Percentiles rank a stretch among this genome's conserved stretches.
Evolutionary conservation across 35 echinoderm and acorn worm genomes (phyloP).

Genomic region (Apostichopus japonicus): DNA sequence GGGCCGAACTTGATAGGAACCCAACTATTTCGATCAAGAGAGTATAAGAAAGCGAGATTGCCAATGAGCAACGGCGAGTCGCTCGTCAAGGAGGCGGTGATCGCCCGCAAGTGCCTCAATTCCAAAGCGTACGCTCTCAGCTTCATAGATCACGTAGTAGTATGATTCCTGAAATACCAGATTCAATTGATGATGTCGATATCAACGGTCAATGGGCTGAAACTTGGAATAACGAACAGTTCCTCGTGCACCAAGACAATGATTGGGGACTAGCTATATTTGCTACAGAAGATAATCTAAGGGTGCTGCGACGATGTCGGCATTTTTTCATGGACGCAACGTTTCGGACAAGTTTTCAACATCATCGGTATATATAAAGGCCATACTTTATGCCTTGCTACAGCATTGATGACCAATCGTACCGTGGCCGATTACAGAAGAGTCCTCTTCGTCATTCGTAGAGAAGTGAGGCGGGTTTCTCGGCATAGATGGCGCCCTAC

Average conservation of each 20-base stretch:
- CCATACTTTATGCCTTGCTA: neutral
- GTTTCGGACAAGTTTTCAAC: slow-evolving; percentile 25
- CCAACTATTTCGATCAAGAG: neutral
- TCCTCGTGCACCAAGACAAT: slow-evolving; percentile 49
- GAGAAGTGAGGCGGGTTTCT: slow-evolving; percentile 12
- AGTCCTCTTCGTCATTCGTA: neutral
- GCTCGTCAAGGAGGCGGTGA: neutral
- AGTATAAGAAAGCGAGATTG: neutral
- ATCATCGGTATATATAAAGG: slow-evolving; percentile 31
- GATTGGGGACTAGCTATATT: slow-evolving; percentile 40
- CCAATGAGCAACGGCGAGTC: slow-evolving; percentile 20
- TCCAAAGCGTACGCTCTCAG: no score
- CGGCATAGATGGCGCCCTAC: slow-evolving; percentile 3
- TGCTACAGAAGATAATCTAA: slow-evolving; percentile 26
- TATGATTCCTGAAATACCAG: neutral
- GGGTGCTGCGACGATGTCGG: slow-evolving; percentile 37
- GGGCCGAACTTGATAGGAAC: neutral
- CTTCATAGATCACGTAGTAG: no score
- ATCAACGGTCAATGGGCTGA: slow-evolving; percentile 24
- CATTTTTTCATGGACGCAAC: slow-evolving; percentile 40
- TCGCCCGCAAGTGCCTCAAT: no score
- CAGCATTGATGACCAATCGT: slow-evolving; percentile 25
- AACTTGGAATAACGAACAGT: slow-evolving; percentile 23
- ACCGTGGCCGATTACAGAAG: neutral
- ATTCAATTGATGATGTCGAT: slow-evolving; percentile 21